A percentile compares a stretch with the other conserved stretches of the same genome.
These are phyloP conservation scores for Crax fasciolata DNA, from an alignment of 2,797 vertebrate genomes.

Conservation along the genomic window DNA sequence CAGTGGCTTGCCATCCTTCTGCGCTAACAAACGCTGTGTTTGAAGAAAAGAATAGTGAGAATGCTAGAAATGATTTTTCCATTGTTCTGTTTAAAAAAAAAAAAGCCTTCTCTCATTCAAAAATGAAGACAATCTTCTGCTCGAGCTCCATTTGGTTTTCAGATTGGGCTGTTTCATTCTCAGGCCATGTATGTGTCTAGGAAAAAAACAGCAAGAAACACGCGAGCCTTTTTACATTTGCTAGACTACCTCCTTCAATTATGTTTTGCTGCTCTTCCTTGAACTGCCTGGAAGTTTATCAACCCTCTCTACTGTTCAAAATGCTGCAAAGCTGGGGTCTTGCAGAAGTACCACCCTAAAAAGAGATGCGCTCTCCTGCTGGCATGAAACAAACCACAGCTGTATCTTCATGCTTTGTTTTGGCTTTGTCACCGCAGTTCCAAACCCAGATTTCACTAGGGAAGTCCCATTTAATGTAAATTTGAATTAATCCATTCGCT, in stretches of 20 bases:
- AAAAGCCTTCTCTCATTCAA: background rate
- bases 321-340: background rate
- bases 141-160: background rate
- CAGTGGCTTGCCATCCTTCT: background rate
- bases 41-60: background rate
- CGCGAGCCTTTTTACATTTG: rapidly evolving
- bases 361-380: background rate
- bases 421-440: background rate
- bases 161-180: background rate
- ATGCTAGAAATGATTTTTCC: background rate
- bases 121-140: background rate
- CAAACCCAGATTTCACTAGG: background rate
- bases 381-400: background rate
- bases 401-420: background rate
- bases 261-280: background rate
- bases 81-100: background rate
- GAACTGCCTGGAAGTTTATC: background rate
- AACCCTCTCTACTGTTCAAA: background rate
- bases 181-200: background rate
- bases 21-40: background rate
- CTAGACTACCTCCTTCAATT: background rate
- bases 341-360: background rate
- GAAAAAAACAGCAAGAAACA: background rate
- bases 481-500: background rate
- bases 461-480: background rate